A percentile compares a stretch with the other conserved stretches of the same genome.
Conservation (phyloP, 2,888 invertebrate genomes). For the Latrodectus elegans region DNA sequence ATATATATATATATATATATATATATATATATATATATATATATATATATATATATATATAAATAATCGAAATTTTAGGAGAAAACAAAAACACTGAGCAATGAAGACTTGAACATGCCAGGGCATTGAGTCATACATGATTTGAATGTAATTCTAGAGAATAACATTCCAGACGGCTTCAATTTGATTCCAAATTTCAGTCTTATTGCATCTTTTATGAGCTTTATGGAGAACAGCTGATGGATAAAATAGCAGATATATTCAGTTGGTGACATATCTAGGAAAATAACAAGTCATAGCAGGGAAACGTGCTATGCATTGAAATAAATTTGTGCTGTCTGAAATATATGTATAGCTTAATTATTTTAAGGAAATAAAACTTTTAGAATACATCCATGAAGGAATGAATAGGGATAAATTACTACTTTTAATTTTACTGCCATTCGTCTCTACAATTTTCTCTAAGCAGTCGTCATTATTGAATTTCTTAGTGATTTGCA, state of each 20-base stretch:
- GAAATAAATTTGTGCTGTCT: neutral
- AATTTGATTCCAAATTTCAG: neutral
- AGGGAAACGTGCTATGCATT: neutral
- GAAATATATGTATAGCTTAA: neutral
- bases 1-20: too few relatives aligned
- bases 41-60: neutral
- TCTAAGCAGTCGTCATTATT: too few relatives aligned
- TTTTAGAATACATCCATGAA: too few relatives aligned
- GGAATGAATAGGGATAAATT: too few relatives aligned
- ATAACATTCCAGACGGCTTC: neutral
- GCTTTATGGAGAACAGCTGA: neutral
- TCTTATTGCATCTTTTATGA: neutral
- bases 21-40: too few relatives aligned
- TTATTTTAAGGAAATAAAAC: too few relatives aligned
- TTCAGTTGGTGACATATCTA: neutral
- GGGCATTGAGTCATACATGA: neutral
- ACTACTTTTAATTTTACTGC: too few relatives aligned
- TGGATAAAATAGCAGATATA: neutral
- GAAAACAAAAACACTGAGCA: neutral
- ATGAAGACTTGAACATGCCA: neutral
- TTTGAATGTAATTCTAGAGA: neutral
- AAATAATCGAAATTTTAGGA: neutral
- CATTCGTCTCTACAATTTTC: too few relatives aligned
- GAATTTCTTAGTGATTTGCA: too few relatives aligned
- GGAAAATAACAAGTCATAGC: neutral